Evolutionary conservation across 2,797 vertebrate genomes (phyloP).

Genomic region (Takifugu rubripes): DNA sequence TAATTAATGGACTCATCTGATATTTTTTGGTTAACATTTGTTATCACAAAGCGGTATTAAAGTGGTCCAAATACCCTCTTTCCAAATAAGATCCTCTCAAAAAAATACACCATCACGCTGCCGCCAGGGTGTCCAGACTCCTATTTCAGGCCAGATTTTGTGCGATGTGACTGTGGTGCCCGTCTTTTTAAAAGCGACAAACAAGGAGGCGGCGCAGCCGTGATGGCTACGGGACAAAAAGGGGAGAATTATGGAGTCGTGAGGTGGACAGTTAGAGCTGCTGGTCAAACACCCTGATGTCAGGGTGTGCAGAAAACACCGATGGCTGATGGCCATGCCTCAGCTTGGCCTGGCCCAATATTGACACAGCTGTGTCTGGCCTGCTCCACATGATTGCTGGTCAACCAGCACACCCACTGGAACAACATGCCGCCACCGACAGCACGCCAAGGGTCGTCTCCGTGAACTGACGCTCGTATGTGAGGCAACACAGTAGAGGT

Average conservation of each 20-base stretch:
- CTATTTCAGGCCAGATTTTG: not conserved
- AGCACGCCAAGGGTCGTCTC: conserved; percentile 10
- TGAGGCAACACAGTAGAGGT: conserved; percentile 21
- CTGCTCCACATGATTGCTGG: conserved; percentile 51
- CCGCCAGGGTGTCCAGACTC: no score
- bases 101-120: no score
- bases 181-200: not conserved
- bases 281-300: conserved; percentile 56
- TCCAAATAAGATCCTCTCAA: no score
- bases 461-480: conserved; percentile 28
- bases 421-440: conserved; percentile 16
- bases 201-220: not conserved
- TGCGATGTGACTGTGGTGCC: not conserved
- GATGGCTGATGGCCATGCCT: conserved; percentile 52
- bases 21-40: conserved; percentile 18
- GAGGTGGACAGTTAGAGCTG: conserved; percentile 32
- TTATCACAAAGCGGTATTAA: conserved; percentile 16
- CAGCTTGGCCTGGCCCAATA: conserved; percentile 55
- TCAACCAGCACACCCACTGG: conserved; percentile 40
- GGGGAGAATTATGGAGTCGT: conserved; percentile 26
- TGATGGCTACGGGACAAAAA: conserved; percentile 23
- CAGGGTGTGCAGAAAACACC: conserved; percentile 34
- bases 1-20: conserved; percentile 43
- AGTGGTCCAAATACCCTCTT: conserved; percentile 6
- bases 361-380: conserved; percentile 74